Conservation (phyloP, 2,113 vertebrate species). For the Brachypteracias leptosomus region DNA sequence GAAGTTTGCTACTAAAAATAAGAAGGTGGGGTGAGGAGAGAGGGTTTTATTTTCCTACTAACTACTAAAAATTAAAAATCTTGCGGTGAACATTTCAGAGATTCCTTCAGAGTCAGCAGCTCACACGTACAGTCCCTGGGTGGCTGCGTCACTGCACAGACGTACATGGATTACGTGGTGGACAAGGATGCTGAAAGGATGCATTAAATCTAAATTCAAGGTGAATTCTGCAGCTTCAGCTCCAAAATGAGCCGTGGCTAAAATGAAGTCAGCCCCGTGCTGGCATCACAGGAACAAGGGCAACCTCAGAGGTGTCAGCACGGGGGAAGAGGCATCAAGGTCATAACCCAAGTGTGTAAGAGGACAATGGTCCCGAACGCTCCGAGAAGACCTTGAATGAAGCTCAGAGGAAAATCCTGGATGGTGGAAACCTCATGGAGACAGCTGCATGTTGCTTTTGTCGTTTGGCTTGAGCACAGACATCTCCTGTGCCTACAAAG, state of each 20-base stretch:
- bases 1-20: slow-evolving; percentile 55
- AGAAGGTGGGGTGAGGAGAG: not conserved
- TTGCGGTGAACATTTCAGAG: not conserved
- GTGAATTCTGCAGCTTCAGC: not conserved
- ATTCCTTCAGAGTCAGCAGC: slow-evolving; percentile 51
- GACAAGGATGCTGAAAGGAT: not conserved
- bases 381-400: not conserved
- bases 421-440: not conserved
- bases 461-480: not conserved
- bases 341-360: not conserved
- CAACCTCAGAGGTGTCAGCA: not conserved
- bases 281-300: not conserved
- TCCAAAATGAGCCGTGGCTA: not conserved
- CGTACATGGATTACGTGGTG: not conserved
- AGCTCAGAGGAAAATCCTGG: not conserved
- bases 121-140: not conserved
- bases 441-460: not conserved
- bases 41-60: slow-evolving; percentile 28
- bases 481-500: not conserved
- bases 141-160: not conserved
- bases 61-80: not conserved
- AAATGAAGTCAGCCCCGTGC: not conserved
- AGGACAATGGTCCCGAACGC: not conserved
- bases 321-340: not conserved
- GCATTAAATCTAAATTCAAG: not conserved